These are phyloP conservation scores for Neosilurus hyrtlii DNA, from an alignment of 2,797 vertebrate species.

Conservation along the genomic window DNA sequence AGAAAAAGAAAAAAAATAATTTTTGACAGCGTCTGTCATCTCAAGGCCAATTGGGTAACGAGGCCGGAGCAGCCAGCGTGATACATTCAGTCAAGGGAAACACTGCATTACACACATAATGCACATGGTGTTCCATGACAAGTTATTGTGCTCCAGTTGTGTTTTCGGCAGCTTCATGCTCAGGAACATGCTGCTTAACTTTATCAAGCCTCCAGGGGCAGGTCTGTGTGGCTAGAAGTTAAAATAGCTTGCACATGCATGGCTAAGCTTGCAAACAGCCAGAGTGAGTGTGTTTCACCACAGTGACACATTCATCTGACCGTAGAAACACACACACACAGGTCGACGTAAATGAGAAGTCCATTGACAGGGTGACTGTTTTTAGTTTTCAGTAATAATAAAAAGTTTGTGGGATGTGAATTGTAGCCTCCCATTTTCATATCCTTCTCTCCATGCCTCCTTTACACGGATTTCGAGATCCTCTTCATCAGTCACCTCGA, in stretches of 20 bases:
- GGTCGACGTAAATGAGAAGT: constrained; percentile 68
- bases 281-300: constrained; percentile 64
- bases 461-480: constrained; percentile 67
- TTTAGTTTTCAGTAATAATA: constrained; percentile 66
- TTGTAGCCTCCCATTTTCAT: constrained; percentile 72
- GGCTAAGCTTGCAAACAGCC: constrained; percentile 67
- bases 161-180: constrained; percentile 24
- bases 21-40: constrained; percentile 20
- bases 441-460: constrained; percentile 73
- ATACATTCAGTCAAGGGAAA: constrained; percentile 29
- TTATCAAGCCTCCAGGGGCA: constrained; percentile 39
- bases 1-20: not conserved
- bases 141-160: constrained; percentile 39
- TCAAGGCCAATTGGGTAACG: constrained; percentile 27
- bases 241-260: constrained; percentile 72
- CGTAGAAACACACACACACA: constrained; percentile 51
- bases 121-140: constrained; percentile 31
- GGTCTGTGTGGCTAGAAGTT: constrained; percentile 58
- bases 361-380: constrained; percentile 68
- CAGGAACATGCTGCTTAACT: constrained; percentile 40
- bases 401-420: constrained; percentile 68
- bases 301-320: constrained; percentile 71
- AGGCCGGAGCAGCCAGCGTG: constrained; percentile 17
- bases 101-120: constrained; percentile 36
- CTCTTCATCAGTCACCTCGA: constrained; percentile 70